phyloP scores from a whole-genome alignment of 2,888 invertebrate species.

The Acleris cristana region DNA sequence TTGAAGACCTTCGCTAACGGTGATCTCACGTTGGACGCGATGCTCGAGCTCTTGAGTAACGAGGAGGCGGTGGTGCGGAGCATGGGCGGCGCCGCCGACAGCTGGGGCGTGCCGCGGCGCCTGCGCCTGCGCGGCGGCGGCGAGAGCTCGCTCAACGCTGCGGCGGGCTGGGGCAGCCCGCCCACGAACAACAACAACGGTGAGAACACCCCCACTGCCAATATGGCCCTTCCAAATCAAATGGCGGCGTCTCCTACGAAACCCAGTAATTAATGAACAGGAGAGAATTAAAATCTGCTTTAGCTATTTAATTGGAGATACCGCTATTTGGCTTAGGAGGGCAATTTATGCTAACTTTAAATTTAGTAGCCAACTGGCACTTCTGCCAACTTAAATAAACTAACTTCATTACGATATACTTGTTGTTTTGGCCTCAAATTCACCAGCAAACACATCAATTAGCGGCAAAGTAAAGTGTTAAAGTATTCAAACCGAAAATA shows the following conservation, averaged over 20 bases:
- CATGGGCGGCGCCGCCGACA: constrained; percentile 58
- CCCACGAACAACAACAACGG: constrained; percentile 87
- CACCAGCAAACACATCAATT: constrained; percentile 15
- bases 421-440: constrained; percentile 35
- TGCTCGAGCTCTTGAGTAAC: constrained; percentile 70
- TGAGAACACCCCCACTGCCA: constrained; percentile 51
- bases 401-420: constrained; percentile 30
- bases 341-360: constrained; percentile 6
- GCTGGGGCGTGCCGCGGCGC: constrained; percentile 85
- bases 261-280: too few species aligned
- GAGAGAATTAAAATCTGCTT: too few species aligned
- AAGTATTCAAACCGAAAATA: constrained; percentile 27
- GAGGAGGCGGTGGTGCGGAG: constrained; percentile 62
- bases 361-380: constrained; percentile 32
- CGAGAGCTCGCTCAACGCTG: constrained; percentile 91
- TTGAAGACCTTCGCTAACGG: constrained; percentile 74
- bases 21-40: constrained; percentile 77
- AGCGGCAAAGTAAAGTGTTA: constrained; percentile 21
- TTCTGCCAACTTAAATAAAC: constrained; percentile 30
- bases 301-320: too few species aligned
- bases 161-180: constrained; percentile 91
- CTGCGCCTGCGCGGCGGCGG: constrained; percentile 90
- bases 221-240: background rate
- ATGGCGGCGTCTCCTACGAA: too few species aligned
- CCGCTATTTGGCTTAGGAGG: too few species aligned